Evolutionary conservation across 2,888 invertebrate species (phyloP).

Genomic region (Parnassius apollo): DNA sequence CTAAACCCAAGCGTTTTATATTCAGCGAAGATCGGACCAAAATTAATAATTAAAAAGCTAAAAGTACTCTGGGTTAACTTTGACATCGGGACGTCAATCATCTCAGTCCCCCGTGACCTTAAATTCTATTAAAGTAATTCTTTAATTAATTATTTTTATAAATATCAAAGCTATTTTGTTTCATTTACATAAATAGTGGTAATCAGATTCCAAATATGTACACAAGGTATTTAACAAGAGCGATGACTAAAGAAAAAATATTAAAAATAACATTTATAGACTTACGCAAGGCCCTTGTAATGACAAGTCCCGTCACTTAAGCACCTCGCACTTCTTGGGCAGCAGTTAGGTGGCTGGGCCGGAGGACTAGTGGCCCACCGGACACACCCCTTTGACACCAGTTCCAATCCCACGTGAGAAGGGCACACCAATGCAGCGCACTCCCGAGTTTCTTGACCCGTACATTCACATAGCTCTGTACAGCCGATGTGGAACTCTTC

Average conservation of each 20-base stretch:
- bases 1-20: too few species aligned
- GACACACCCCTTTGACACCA: conserved; percentile 90
- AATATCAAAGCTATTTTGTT: too few species aligned
- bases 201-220: too few species aligned
- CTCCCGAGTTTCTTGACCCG: conserved; percentile 82
- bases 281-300: conserved; percentile 83
- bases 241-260: not conserved
- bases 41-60: too few species aligned
- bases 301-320: conserved; percentile 91
- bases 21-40: too few species aligned
- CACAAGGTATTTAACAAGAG: too few species aligned
- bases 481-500: conserved; percentile 93
- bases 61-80: too few species aligned
- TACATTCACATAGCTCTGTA: conserved; percentile 88
- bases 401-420: conserved; percentile 91
- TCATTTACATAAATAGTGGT: too few species aligned
- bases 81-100: too few species aligned
- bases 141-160: too few species aligned
- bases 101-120: too few species aligned
- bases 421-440: conserved; percentile 92
- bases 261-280: conserved; percentile 28
- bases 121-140: too few species aligned
- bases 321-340: conserved; percentile 89
- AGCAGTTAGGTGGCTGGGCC: conserved; percentile 89
- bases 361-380: conserved; percentile 92